Percentiles rank a stretch among this genome's conserved stretches.
phyloP scores from a whole-genome alignment of 1,140 invertebrate genomes.

The Linepithema humile region DNA sequence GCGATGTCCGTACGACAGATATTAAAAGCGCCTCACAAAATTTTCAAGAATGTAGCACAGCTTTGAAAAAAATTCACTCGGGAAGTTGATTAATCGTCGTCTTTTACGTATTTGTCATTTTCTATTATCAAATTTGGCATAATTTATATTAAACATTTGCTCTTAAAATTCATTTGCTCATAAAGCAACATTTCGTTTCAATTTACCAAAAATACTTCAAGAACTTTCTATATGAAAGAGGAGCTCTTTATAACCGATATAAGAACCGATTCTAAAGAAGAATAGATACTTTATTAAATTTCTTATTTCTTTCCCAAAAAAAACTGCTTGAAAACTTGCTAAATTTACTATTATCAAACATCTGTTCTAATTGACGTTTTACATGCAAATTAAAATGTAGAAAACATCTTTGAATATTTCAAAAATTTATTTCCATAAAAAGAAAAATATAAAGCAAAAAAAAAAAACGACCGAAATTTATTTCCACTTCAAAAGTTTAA shows the following conservation, averaged over 20 bases:
- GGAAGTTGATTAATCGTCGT: not conserved
- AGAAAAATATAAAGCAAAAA: slow-evolving; percentile 5
- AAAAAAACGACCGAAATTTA: not conserved
- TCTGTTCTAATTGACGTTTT: not conserved
- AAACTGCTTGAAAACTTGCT: slow-evolving; percentile 13
- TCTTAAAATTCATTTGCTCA: not conserved
- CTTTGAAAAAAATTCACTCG: not conserved
- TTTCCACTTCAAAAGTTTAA: not conserved
- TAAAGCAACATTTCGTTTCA: too few relatives aligned
- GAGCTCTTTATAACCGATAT: too few relatives aligned
- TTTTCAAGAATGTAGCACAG: not conserved
- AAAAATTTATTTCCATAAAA: slow-evolving; percentile 15
- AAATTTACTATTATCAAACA: too few relatives aligned
- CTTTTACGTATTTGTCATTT: not conserved
- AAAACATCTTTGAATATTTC: slow-evolving; percentile 8
- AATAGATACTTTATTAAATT: slow-evolving; percentile 44
- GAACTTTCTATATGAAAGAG: too few relatives aligned
- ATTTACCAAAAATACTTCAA: too few relatives aligned
- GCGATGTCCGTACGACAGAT: not conserved
- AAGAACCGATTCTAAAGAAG: too few relatives aligned
- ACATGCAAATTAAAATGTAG: not conserved
- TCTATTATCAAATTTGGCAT: not conserved
- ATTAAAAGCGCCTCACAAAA: not conserved
- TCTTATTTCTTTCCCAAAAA: not conserved
- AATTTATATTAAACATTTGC: not conserved